Base-by-base conservation (phyloP, 2,113 vertebrate genomes). In the Callocephalon fimbriatum region DNA sequence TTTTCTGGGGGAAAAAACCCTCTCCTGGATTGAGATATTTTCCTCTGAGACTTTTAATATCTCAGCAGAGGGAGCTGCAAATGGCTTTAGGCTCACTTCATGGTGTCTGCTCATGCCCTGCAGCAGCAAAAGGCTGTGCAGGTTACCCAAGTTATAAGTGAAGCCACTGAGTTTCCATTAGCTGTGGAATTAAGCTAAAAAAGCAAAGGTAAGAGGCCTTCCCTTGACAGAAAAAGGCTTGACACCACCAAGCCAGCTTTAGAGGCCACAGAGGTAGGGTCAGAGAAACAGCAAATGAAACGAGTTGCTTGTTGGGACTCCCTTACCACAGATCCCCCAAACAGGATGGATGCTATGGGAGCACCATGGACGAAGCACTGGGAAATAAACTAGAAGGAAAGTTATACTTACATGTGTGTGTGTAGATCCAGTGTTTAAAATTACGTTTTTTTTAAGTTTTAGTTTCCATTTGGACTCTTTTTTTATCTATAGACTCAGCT, bases 1-100 rank as follows among this genome's bases (percentile, higher is more conserved):
- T 13, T 62, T 4, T 35, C 4, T 0, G 3, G 19, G 1, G 1
- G 1, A 45, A 72, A 50, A 70, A 31, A 3, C 1, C 21, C 10
- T 61, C 29, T 35, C 29, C 22, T 29, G 13, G 23, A 19, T 5
- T 45, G 29, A 56, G 38, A 40, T 62, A 48, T 89, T 38, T 84
- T 56, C 65, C 51, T 77, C 32, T 12, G 37, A 80, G 32, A 25
- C 56, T 54, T 76, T 73, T 27, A n/a, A 0, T 73, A 93, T 89
- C 35, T 59, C 9, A 38, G 9, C 29, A 81, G 38, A 76, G 38
- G 14, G 21, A 25, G 21, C 19, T 83, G 45, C 22, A 48, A 66
- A 51, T 25, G 38, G 12, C 54, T 83, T 25, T 23, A 8, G n/a
- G 75, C 47, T 86, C 48, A n/a, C 3, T 79, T 92, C 42, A 6